A percentile compares a stretch with the other conserved stretches of the same genome.
phyloP scores from a whole-genome alignment of 2,888 invertebrate genomes.

The Drosophila mercatorum region DNA sequence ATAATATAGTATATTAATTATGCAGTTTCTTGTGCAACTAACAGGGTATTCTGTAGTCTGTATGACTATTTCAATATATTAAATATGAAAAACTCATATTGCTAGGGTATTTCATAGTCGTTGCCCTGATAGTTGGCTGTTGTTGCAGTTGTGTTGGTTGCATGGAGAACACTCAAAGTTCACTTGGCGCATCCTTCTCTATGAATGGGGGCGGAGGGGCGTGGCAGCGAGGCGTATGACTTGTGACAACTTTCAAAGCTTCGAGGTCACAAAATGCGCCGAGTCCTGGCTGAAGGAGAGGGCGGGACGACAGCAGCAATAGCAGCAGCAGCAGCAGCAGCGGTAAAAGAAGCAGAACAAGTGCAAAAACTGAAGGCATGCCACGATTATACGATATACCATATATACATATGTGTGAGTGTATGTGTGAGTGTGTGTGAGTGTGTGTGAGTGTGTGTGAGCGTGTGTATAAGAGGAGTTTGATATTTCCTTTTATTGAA shows the following conservation, averaged over 20 bases:
- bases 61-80: background rate
- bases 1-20: background rate
- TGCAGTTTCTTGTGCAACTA: background rate
- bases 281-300: constrained; percentile 26
- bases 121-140: background rate
- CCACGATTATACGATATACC: constrained; percentile 41
- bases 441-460: constrained; percentile 16
- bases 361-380: constrained; percentile 72
- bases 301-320: background rate
- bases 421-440: background rate
- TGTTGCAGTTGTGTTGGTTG: constrained; percentile 41
- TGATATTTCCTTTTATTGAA: constrained; percentile 81
- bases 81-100: background rate
- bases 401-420: constrained; percentile 34
- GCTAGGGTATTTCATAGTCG: constrained; percentile 18
- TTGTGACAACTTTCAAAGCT: constrained; percentile 67
- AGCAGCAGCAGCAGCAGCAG: constrained; percentile 9
- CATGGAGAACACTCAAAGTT: constrained; percentile 64
- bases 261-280: constrained; percentile 72
- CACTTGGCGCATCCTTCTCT: constrained; percentile 49
- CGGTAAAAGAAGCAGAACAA: constrained; percentile 56
- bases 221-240: constrained; percentile 21
- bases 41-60: constrained; percentile 27
- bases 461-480: constrained; percentile 36
- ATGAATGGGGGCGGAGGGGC: background rate